Percentiles rank a stretch among this genome's conserved stretches.
Conservation (phyloP, 2,797 vertebrate genomes). For the Podargus strigoides region DNA sequence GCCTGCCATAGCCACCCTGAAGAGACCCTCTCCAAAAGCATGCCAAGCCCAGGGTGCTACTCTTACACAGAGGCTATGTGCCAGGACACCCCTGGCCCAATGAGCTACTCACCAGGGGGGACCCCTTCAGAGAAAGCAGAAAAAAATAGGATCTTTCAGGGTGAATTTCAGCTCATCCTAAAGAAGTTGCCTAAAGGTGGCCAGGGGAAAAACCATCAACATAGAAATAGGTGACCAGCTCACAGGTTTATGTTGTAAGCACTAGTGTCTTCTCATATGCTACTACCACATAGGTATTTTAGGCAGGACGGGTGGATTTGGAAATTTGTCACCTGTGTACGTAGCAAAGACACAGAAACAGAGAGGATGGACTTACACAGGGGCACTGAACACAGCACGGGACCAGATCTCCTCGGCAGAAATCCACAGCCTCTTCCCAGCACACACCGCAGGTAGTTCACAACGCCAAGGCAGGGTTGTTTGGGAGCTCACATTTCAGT, state of each 20-base stretch:
- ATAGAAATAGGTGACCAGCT: not conserved
- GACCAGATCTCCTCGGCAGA: not conserved
- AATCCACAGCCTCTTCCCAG: not conserved
- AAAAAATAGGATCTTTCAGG: not conserved
- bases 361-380: rapidly evolving
- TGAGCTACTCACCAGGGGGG: not conserved
- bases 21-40: not conserved
- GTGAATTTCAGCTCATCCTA: not conserved
- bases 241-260: not conserved
- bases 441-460: not conserved
- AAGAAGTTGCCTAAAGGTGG: not conserved
- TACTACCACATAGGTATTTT: not conserved
- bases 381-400: not conserved
- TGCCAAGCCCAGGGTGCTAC: not conserved
- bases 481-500: slow-evolving; percentile 3
- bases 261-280: not conserved
- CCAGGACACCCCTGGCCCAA: not conserved
- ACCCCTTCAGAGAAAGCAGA: not conserved
- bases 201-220: not conserved
- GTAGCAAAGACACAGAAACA: not conserved
- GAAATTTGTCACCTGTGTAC: not conserved
- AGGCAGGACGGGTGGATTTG: not conserved
- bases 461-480: not conserved
- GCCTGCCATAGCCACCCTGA: not conserved
- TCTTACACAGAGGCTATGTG: not conserved